These are phyloP conservation scores for Numenius phaeopus DNA, from an alignment of 2,797 vertebrate genomes.

Conservation along the genomic window DNA sequence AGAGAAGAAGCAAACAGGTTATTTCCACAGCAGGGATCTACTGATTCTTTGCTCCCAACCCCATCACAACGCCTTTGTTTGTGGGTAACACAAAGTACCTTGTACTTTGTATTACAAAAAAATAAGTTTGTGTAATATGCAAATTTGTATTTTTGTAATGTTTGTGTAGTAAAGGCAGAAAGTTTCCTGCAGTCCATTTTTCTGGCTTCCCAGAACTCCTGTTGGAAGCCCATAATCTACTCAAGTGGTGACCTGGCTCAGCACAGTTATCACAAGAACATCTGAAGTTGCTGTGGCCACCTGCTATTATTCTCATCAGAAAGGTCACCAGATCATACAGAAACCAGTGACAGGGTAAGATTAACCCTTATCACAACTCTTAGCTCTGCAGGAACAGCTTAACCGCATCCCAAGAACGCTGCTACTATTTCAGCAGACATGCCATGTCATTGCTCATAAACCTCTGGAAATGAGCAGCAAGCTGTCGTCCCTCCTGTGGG, in stretches of 20 bases:
- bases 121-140: neutral
- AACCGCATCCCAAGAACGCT: neutral
- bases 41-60: neutral
- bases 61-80: neutral
- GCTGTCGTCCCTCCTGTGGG: neutral
- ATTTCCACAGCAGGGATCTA: neutral
- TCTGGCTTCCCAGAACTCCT: neutral
- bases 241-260: constrained; percentile 21
- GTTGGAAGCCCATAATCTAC: constrained; percentile 35
- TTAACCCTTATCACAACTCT: constrained; percentile 8
- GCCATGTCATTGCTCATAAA: neutral
- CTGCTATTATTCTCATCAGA: neutral
- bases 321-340: neutral
- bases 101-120: neutral
- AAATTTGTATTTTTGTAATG: neutral
- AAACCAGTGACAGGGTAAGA: neutral
- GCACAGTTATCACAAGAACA: neutral
- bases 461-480: neutral
- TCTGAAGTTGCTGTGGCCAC: neutral
- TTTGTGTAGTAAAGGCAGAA: neutral
- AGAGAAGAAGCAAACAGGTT: constrained; percentile 55
- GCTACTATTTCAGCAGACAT: neutral
- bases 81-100: neutral
- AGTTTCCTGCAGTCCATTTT: neutral
- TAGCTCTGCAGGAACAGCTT: constrained; percentile 2